Evolutionary conservation across 2,113 vertebrate species (phyloP).

Genomic region (Empidonax alnorum): DNA sequence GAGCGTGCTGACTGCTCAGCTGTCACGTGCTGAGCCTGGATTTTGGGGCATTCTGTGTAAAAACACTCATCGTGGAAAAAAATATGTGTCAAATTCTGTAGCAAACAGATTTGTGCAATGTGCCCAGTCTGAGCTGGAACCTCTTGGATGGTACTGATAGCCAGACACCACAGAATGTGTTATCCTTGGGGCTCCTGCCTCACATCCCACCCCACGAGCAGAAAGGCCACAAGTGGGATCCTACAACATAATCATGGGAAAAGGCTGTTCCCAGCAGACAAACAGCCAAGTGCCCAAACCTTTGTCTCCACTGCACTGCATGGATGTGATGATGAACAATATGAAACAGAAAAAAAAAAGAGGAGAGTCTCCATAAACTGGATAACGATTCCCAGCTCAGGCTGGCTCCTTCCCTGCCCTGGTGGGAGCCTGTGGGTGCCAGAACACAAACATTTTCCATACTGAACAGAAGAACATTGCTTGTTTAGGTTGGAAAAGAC

Average conservation of each 20-base stretch:
- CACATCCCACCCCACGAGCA: neutral
- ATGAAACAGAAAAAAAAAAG: neutral
- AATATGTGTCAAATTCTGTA: neutral
- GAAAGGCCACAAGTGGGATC: neutral
- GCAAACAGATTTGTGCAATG: neutral
- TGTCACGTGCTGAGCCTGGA: rapidly evolving
- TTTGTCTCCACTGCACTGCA: neutral
- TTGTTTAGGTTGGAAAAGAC: neutral
- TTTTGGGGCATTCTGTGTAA: neutral
- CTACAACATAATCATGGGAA: rapidly evolving
- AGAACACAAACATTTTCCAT: neutral
- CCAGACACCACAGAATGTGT: rapidly evolving
- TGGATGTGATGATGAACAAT: neutral
- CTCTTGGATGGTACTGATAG: neutral
- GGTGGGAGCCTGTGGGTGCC: neutral
- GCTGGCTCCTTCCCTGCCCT: neutral
- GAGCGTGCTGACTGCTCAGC: neutral
- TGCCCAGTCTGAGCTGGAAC: neutral
- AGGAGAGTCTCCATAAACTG: neutral
- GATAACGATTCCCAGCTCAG: neutral
- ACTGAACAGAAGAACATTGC: neutral
- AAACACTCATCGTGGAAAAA: neutral
- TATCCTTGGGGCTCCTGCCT: neutral
- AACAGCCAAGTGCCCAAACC: neutral
- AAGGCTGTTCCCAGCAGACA: neutral